These are phyloP conservation scores for Parnassius orleans DNA, from an alignment of 2,888 invertebrate species.

Conservation along the genomic window DNA sequence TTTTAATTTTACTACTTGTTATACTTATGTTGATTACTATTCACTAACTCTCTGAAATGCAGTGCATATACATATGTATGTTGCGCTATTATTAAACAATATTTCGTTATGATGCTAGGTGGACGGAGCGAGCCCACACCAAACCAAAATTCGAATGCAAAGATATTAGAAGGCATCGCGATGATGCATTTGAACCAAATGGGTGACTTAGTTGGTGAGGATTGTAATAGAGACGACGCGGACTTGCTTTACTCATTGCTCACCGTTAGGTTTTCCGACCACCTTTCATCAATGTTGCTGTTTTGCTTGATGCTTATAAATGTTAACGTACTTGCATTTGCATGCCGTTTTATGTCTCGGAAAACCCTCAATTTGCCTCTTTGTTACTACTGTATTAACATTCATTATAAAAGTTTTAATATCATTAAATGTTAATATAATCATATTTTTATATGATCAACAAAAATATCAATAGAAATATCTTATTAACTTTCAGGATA, in stretches of 20 bases:
- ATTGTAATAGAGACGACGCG: conserved; percentile 42
- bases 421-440: no score
- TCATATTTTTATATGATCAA: no score
- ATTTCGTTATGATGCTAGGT: conserved; percentile 65
- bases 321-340: conserved; percentile 11
- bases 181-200: conserved; percentile 71
- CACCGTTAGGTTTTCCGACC: conserved; percentile 69
- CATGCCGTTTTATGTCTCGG: conserved; percentile 11
- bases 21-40: no score
- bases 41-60: no score
- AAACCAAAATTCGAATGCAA: conserved; percentile 49
- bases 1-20: no score
- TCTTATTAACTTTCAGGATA: no score
- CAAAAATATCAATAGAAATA: no score
- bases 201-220: conserved; percentile 77
- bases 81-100: conserved; percentile 5
- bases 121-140: conserved; percentile 69
- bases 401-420: neutral
- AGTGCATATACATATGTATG: no score
- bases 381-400: neutral
- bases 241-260: conserved; percentile 51
- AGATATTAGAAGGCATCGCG: conserved; percentile 58
- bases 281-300: conserved; percentile 64
- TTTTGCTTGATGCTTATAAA: conserved; percentile 36
- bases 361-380: neutral